Conservation (phyloP, 2,888 invertebrate species). For the Dromius quadrimaculatus region DNA sequence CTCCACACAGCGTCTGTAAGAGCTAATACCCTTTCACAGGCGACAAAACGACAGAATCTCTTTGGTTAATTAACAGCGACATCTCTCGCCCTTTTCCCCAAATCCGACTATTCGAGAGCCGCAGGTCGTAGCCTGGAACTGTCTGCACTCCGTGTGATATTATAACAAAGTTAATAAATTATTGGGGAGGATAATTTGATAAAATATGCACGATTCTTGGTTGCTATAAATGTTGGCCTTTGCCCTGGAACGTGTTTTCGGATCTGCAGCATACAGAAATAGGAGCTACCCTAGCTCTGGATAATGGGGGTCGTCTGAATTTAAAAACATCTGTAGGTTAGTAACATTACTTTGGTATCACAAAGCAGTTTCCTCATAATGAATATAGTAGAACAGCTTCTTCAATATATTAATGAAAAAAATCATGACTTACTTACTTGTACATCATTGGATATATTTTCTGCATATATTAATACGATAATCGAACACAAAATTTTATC, state of each 20-base stretch:
- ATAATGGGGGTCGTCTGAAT: too few relatives aligned
- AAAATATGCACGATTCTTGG: slow-evolving; percentile 57
- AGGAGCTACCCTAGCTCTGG: not conserved
- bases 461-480: too few relatives aligned
- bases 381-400: too few relatives aligned
- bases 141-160: slow-evolving; percentile 53
- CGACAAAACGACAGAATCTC: slow-evolving; percentile 16
- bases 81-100: not conserved
- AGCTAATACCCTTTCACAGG: slow-evolving; percentile 20
- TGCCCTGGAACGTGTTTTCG: slow-evolving; percentile 42
- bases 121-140: slow-evolving; percentile 32
- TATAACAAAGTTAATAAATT: slow-evolving; percentile 57
- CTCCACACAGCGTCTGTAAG: not conserved
- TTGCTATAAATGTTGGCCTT: slow-evolving; percentile 54
- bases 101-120: not conserved
- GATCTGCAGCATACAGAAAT: not conserved
- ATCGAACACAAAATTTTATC: too few relatives aligned
- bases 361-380: too few relatives aligned
- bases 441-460: too few relatives aligned
- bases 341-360: too few relatives aligned
- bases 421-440: too few relatives aligned
- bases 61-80: slow-evolving; percentile 25
- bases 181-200: slow-evolving; percentile 57
- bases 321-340: too few relatives aligned
- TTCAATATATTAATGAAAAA: too few relatives aligned